phyloP scores from a whole-genome alignment of 1,140 invertebrate species.

The Chelonus insularis region DNA sequence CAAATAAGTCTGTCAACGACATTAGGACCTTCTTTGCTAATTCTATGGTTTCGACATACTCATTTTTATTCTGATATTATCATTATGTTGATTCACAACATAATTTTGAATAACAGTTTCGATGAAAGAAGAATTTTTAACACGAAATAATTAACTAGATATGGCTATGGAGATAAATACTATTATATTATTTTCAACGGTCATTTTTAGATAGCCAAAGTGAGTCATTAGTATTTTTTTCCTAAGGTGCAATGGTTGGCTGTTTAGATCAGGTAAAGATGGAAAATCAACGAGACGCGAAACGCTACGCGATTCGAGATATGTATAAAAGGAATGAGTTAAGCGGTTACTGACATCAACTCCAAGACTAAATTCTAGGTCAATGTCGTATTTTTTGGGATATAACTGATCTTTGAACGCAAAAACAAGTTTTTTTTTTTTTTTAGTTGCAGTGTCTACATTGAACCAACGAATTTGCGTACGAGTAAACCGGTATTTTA shows the following conservation, averaged over 20 bases:
- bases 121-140: too few relatives aligned
- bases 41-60: not conserved
- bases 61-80: slow-evolving; percentile 1
- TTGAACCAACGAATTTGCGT: slow-evolving; percentile 12
- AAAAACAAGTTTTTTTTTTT: slow-evolving; percentile 21
- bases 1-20: slow-evolving; percentile 34
- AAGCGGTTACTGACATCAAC: slow-evolving; percentile 53
- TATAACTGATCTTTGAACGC: slow-evolving; percentile 18
- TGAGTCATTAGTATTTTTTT: too few relatives aligned
- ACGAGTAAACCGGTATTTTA: slow-evolving; percentile 20
- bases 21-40: not conserved
- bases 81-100: not conserved
- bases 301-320: slow-evolving; percentile 47
- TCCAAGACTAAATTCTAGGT: slow-evolving; percentile 43
- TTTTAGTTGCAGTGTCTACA: not conserved
- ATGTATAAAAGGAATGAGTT: slow-evolving; percentile 53
- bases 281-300: slow-evolving; percentile 41
- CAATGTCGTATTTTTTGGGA: slow-evolving; percentile 42
- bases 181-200: too few relatives aligned
- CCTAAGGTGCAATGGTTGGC: slow-evolving; percentile 26
- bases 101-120: too few relatives aligned
- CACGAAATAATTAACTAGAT: too few relatives aligned
- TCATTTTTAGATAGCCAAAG: too few relatives aligned
- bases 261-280: slow-evolving; percentile 40
- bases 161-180: too few relatives aligned